Evolutionary conservation across 1,140 invertebrate species (phyloP), one percentile per base, ranked within the genome.

Genomic region (Nylanderia fulva): DNA sequence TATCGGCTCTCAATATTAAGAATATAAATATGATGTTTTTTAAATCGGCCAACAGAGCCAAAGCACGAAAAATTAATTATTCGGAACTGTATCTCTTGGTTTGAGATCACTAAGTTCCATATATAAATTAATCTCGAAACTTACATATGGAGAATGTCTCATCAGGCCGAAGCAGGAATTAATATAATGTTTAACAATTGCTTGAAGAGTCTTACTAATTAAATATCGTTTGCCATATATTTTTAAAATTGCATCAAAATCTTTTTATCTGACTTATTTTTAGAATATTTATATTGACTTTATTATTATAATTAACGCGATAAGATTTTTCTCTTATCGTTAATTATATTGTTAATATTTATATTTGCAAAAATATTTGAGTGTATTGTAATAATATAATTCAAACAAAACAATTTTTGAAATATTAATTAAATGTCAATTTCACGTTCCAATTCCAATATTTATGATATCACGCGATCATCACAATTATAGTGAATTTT

Each of bases 341-440:
- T 69, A 48, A 21, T 8, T 18, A 68, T 54, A 54, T 21, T 29
- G 1, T 52, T 71, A 48, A 33, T 21, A 56, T 36, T 54, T 33
- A 15, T 21, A 21, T 54, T 13, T 29, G 8, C 15, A 15, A 42
- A 4, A 21, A 24, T 15, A 42, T 24, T 42, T 13, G 1, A n/a
- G 68, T 8, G 18, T 45, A 52, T n/a, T 29, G 6, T 33, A 15
- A 29, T 56, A 56, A 72, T 72, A 27, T 71, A 13, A 33, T 9
- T 6, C 36, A 21, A 48, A 18, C 0, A 1, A 48, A 18, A 48
- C 7, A 13, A 66, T 76, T 63, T 76, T 63, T 76, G 15, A 63
- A n/a, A 39, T 76, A 71, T 45, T 66, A 45, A 66, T 66, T 5
- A 39, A 45, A 29, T 21, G 58, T 24, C 33, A 63, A 63, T 29